phyloP scores from a whole-genome alignment of 2,888 invertebrate genomes.

The Drosophila fulvimacula region DNA sequence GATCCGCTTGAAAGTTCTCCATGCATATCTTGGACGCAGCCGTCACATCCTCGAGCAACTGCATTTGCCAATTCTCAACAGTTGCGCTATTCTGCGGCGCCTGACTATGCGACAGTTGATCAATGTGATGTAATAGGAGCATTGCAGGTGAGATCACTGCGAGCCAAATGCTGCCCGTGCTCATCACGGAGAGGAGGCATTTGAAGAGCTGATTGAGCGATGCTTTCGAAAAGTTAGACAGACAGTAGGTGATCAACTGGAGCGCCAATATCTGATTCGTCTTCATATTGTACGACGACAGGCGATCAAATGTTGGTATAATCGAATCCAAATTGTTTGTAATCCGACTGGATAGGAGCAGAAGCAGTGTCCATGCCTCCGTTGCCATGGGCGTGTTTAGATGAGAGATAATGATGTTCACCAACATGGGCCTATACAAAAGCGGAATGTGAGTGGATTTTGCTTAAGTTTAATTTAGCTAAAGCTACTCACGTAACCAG shows the following conservation, averaged over 20 bases:
- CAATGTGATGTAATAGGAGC: constrained; percentile 79
- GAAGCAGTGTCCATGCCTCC: constrained; percentile 83
- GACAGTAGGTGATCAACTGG: constrained; percentile 80
- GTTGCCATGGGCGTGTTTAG: constrained; percentile 82
- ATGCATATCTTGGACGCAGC: constrained; percentile 67
- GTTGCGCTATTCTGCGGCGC: constrained; percentile 54
- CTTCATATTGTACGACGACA: constrained; percentile 83
- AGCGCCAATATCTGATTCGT: constrained; percentile 83
- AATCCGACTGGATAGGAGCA: constrained; percentile 78
- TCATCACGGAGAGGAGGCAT: constrained; percentile 73
- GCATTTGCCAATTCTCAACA: constrained; percentile 70
- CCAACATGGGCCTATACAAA: constrained; percentile 66
- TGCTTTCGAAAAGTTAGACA: constrained; percentile 81
- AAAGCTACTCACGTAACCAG: constrained; percentile 48
- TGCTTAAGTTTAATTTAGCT: neutral
- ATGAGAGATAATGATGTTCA: constrained; percentile 82
- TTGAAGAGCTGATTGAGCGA: constrained; percentile 82
- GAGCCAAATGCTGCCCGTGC: constrained; percentile 79
- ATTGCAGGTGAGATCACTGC: constrained; percentile 82
- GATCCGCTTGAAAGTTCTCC: constrained; percentile 75
- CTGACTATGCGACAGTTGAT: constrained; percentile 66
- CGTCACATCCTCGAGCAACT: constrained; percentile 75
- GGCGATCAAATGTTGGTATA: constrained; percentile 76
- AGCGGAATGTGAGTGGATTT: no score
- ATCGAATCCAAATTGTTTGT: constrained; percentile 82